Conservation (phyloP, 2,113 vertebrate species). For the Megaleporinus macrocephalus region DNA sequence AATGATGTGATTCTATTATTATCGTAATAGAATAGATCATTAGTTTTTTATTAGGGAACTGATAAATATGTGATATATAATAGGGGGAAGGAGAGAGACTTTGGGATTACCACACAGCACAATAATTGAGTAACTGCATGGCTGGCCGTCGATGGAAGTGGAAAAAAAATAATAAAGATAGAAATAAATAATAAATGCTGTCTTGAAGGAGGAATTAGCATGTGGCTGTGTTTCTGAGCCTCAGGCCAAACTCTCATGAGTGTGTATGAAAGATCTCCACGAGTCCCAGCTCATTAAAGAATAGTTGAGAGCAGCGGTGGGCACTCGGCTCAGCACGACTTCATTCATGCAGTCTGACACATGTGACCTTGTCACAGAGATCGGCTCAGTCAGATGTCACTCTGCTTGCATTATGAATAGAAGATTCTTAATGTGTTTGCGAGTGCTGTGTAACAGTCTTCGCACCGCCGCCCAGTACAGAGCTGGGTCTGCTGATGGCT, state of each 20-base stretch:
- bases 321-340: constrained; percentile 19
- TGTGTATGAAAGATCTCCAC: constrained; percentile 38
- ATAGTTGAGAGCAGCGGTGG: constrained; percentile 23
- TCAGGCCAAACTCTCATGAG: constrained; percentile 42
- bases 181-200: constrained; percentile 35
- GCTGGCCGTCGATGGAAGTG: constrained; percentile 4
- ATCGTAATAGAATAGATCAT: constrained; percentile 19
- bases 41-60: not conserved
- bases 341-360: constrained; percentile 30
- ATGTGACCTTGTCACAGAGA: constrained; percentile 50
- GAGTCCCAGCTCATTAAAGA: constrained; percentile 50
- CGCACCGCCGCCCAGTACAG: too few species aligned
- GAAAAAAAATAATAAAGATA: constrained; percentile 27
- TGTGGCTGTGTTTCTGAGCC: constrained; percentile 45
- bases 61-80: constrained; percentile 35
- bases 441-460: not conserved
- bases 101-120: constrained; percentile 16
- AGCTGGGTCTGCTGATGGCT: not conserved
- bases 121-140: constrained; percentile 29
- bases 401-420: constrained; percentile 24
- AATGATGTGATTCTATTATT: not conserved
- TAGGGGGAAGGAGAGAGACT: constrained; percentile 8
- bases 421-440: not conserved
- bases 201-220: constrained; percentile 42
- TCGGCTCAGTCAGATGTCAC: constrained; percentile 37